Evolutionary conservation across 2,113 vertebrate species (phyloP).

Genomic region (Thinocorus orbignyianus): DNA sequence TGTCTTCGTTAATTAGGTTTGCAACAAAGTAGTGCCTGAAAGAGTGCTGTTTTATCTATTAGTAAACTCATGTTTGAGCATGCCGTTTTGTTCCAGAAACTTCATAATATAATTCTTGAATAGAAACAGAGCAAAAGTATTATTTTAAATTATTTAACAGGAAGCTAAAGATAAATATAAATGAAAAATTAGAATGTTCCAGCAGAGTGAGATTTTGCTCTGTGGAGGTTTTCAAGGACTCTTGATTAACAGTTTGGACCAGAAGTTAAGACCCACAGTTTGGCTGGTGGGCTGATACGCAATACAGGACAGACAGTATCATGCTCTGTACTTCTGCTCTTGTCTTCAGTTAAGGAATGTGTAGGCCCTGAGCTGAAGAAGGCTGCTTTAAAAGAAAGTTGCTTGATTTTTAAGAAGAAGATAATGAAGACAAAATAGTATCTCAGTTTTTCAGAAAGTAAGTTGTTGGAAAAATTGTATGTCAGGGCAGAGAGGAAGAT

Average conservation of each 20-base stretch:
- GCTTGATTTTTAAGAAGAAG: not conserved
- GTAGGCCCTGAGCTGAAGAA: not conserved
- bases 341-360: not conserved
- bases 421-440: not conserved
- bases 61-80: not conserved
- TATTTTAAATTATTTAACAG: conserved; percentile 16
- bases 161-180: not conserved
- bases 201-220: not conserved
- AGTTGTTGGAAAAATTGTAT: not conserved
- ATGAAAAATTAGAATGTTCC: not conserved
- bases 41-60: not conserved
- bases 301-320: fast-evolving
- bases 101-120: not conserved
- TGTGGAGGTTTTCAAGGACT: not conserved
- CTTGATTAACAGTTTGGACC: not conserved
- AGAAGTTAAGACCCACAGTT: not conserved
- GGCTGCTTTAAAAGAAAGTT: not conserved
- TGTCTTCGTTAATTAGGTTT: conserved; percentile 21
- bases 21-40: not conserved
- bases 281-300: not conserved
- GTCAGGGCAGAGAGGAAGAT: not conserved
- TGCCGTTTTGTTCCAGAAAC: not conserved
- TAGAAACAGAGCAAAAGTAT: not conserved
- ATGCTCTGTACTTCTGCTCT: not conserved
- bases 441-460: not conserved